Conservation (phyloP, 1,140 invertebrate genomes). For the Galleria mellonella region DNA sequence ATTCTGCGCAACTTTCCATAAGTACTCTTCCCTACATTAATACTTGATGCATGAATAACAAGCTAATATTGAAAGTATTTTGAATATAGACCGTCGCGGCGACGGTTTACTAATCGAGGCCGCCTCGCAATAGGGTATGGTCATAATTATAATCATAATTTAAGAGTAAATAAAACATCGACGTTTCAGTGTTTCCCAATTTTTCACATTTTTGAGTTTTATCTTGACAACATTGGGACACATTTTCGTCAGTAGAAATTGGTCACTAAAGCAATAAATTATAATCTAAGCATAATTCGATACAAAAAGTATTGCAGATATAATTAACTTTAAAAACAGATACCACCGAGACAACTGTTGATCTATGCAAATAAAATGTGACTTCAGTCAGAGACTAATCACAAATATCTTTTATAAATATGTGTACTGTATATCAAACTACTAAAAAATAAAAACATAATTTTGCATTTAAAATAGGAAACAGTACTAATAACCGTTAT, state of each 20-base stretch:
- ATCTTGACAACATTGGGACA: constrained; percentile 9
- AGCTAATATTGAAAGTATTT: background rate
- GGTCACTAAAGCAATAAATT: constrained; percentile 39
- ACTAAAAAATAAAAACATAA: constrained; percentile 35
- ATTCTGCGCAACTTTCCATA: constrained; percentile 30
- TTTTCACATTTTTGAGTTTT: background rate
- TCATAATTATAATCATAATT: no score
- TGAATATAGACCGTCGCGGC: background rate
- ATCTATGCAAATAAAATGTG: constrained; percentile 25
- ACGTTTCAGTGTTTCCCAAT: background rate
- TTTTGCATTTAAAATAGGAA: constrained; percentile 39
- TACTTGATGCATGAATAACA: constrained; percentile 11
- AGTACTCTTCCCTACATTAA: constrained; percentile 51
- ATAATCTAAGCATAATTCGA: constrained; percentile 38
- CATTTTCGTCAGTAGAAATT: constrained; percentile 20
- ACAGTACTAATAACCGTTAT: constrained; percentile 34
- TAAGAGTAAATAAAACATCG: background rate
- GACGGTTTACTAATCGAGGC: no score
- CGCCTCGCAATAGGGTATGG: no score
- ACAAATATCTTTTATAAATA: constrained; percentile 24
- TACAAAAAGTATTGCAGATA: constrained; percentile 51
- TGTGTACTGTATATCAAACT: constrained; percentile 33
- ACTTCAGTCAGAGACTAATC: constrained; percentile 19
- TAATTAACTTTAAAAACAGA: constrained; percentile 34
- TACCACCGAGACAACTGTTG: constrained; percentile 24